phyloP scores from a whole-genome alignment of 2,888 invertebrate species.

The Meganola albula region DNA sequence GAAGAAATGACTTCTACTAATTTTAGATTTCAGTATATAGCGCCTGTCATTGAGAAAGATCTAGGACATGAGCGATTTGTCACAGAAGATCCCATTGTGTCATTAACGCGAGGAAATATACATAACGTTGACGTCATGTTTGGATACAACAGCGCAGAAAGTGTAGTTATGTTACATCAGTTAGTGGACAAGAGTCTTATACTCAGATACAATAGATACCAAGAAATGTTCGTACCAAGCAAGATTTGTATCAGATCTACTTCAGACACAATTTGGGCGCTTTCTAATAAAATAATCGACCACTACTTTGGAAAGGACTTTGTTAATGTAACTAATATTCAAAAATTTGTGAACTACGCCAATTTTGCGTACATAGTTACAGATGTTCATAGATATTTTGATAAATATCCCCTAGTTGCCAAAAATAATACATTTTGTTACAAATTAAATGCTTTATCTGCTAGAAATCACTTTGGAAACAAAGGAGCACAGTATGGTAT shows the following conservation, averaged over 20 bases:
- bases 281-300: conserved; percentile 25
- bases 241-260: conserved; percentile 25
- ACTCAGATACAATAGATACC: conserved; percentile 24
- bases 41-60: conserved; percentile 39
- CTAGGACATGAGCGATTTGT: conserved; percentile 35
- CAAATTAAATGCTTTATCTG: conserved; percentile 34
- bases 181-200: conserved; percentile 12
- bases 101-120: conserved; percentile 55
- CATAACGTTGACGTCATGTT: conserved; percentile 80
- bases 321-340: conserved; percentile 21
- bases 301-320: conserved; percentile 28
- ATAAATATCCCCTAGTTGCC: conserved; percentile 17
- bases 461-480: conserved; percentile 33
- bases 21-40: conserved; percentile 18
- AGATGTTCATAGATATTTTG: conserved; percentile 27
- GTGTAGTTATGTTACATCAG: conserved; percentile 33
- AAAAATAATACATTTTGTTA: conserved; percentile 33
- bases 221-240: conserved; percentile 31
- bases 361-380: conserved; percentile 25
- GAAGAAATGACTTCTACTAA: conserved; percentile 6
- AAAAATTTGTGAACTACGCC: conserved; percentile 24
- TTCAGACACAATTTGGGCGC: conserved; percentile 21
- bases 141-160: conserved; percentile 83
- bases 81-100: conserved; percentile 24
- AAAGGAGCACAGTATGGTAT: conserved; percentile 29